Conservation (phyloP, 2,888 invertebrate species). For the Agrotis exclamationis region DNA sequence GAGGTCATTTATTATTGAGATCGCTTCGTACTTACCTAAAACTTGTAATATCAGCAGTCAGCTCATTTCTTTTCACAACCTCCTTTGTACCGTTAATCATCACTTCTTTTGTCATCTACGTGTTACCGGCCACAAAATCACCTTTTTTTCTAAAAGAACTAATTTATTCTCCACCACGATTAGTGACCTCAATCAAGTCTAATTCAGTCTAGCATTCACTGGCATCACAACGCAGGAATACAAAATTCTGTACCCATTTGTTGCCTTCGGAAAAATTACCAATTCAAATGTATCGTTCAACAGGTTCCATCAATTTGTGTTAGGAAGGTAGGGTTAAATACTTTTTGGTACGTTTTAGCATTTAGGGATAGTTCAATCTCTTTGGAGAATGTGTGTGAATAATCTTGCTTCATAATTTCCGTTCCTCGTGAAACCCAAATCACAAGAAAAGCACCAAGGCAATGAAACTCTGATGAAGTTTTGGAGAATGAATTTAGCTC, state of each 20-base stretch:
- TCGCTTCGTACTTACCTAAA: too few species aligned
- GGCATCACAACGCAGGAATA: constrained; percentile 19
- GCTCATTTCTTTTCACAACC: too few species aligned
- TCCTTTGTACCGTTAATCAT: too few species aligned
- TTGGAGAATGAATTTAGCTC: too few species aligned
- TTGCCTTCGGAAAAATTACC: constrained; percentile 37
- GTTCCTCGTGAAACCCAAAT: too few species aligned
- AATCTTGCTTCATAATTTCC: too few species aligned
- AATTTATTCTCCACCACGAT: constrained; percentile 11
- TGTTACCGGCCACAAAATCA: not conserved
- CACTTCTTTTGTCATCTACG: too few species aligned
- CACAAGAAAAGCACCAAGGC: too few species aligned
- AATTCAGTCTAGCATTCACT: constrained; percentile 19
- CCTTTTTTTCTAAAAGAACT: not conserved
- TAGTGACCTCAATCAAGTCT: constrained; percentile 22
- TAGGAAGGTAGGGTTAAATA: constrained; percentile 36
- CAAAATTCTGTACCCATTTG: constrained; percentile 26
- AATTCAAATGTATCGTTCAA: constrained; percentile 56
- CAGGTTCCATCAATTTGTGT: constrained; percentile 50
- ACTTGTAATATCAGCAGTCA: too few species aligned
- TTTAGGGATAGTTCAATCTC: not conserved
- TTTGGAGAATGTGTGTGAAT: not conserved
- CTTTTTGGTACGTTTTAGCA: constrained; percentile 17
- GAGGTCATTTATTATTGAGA: too few species aligned
- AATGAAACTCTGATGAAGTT: too few species aligned